Percentiles rank a stretch among this genome's conserved stretches.
These are phyloP conservation scores for Deroptyus accipitrinus DNA, from an alignment of 2,113 vertebrate genomes.

Conservation along the genomic window DNA sequence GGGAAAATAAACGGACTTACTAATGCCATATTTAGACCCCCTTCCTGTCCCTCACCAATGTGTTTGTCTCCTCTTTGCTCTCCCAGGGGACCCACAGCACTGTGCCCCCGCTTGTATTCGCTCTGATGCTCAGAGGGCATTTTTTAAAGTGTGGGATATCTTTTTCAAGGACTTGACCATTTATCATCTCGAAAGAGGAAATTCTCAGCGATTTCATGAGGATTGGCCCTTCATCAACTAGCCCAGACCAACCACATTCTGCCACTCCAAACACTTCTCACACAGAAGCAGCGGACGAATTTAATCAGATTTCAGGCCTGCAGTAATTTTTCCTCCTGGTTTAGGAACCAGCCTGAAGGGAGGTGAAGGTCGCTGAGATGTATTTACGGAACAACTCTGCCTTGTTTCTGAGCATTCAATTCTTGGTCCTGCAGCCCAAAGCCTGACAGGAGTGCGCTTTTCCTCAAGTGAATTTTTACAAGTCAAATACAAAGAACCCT, in stretches of 20 bases:
- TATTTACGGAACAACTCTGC: background rate
- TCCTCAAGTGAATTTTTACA: background rate
- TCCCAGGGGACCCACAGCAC: background rate
- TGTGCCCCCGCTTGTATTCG: background rate
- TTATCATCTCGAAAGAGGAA: background rate
- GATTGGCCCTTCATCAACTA: background rate
- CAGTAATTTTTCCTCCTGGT: background rate
- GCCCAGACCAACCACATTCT: background rate
- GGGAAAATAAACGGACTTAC: conserved; percentile 60
- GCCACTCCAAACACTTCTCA: background rate
- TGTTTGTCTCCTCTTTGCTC: background rate
- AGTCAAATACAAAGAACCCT: background rate
- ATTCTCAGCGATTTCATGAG: background rate
- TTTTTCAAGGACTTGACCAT: background rate
- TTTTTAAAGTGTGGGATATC: background rate
- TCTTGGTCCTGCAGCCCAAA: background rate
- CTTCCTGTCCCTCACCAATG: background rate
- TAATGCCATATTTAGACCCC: conserved; percentile 19
- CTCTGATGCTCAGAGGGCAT: background rate
- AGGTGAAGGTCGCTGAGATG: background rate
- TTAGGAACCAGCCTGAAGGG: background rate
- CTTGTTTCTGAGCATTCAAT: background rate
- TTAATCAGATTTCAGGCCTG: background rate
- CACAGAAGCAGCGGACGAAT: background rate
- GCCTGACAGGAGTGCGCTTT: background rate